phyloP scores from a whole-genome alignment of 2,797 vertebrate genomes.

The Tokudaia tokunoshimensis region DNA sequence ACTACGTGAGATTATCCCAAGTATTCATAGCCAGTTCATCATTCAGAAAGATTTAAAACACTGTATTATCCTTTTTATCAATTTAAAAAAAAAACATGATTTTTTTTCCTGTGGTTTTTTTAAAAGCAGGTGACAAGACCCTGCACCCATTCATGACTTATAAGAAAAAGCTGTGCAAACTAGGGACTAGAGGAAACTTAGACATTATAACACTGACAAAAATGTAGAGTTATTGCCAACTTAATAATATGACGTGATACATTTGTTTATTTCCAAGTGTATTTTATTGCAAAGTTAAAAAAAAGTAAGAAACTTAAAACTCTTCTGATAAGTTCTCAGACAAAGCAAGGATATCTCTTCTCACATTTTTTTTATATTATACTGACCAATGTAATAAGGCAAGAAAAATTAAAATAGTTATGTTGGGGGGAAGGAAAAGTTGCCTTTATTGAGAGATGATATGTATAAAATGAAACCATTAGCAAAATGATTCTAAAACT shows the following conservation, averaged over 20 bases:
- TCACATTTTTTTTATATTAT: not conserved
- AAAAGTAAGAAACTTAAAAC: not conserved
- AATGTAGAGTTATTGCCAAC: not conserved
- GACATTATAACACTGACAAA: not conserved
- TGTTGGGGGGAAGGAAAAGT: not conserved
- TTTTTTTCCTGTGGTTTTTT: not conserved
- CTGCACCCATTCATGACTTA: not conserved
- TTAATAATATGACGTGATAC: not conserved
- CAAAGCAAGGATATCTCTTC: not conserved
- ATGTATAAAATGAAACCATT: not conserved
- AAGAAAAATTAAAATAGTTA: not conserved
- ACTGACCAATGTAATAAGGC: not conserved
- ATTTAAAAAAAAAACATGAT: not conserved
- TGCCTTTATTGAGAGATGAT: not conserved
- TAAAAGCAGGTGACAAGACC: not conserved
- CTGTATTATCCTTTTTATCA: not conserved
- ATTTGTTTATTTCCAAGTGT: not conserved
- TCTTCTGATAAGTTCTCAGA: not conserved
- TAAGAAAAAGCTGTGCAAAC: not conserved
- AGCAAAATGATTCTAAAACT: not conserved
- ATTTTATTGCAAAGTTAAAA: not conserved
- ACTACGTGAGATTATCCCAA: not conserved
- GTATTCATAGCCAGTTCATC: not conserved
- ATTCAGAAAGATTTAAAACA: not conserved
- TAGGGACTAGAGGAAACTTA: not conserved